phyloP scores from a whole-genome alignment of 2,113 vertebrate genomes.

The Illadopsis cleaveri region DNA sequence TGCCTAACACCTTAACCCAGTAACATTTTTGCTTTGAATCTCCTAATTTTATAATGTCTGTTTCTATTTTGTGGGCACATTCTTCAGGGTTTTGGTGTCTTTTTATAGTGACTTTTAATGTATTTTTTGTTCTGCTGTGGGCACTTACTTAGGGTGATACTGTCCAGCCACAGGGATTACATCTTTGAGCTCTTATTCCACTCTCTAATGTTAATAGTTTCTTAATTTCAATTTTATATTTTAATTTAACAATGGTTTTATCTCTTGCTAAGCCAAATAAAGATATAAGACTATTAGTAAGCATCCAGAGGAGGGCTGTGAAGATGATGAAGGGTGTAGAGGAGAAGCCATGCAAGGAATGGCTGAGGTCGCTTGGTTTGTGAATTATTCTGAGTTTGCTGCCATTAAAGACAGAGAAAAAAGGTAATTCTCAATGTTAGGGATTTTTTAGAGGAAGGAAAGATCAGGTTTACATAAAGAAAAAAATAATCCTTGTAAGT shows the following conservation, averaged over 20 bases:
- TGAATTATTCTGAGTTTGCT: not conserved
- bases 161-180: not conserved
- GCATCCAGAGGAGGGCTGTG: not conserved
- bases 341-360: not conserved
- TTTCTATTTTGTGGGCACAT: not conserved
- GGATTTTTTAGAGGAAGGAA: not conserved
- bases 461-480: not conserved
- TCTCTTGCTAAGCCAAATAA: not conserved
- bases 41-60: not conserved
- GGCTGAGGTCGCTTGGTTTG: not conserved
- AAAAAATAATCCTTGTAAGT: not conserved
- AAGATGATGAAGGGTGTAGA: not conserved
- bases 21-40: not conserved
- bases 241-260: not conserved
- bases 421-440: not conserved
- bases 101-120: not conserved
- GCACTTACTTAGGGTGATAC: not conserved
- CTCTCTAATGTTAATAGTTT: not conserved
- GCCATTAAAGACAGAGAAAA: not conserved
- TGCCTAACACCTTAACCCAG: not conserved
- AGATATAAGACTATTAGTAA: not conserved
- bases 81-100: not conserved
- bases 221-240: not conserved
- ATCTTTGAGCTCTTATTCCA: not conserved
- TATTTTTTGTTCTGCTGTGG: not conserved